Percentiles rank a stretch among this genome's conserved stretches.
phyloP scores from a whole-genome alignment of 1,140 invertebrate genomes.

The Caenorhabditis inopinata region DNA sequence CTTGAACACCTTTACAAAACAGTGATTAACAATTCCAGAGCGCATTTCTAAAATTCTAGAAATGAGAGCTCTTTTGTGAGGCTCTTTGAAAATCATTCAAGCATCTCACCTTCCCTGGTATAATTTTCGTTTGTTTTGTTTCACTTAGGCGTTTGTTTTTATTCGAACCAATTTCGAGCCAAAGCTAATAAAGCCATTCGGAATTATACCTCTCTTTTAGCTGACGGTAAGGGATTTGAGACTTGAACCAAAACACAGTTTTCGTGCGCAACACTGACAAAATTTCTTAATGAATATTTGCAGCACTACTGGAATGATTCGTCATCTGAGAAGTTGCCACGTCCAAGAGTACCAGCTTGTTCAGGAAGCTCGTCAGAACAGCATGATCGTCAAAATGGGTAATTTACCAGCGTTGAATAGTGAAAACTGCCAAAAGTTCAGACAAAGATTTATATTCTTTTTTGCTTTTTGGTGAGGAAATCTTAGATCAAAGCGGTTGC shows the following conservation, averaged over 20 bases:
- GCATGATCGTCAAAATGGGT: constrained; percentile 46
- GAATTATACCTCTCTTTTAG: too few species aligned
- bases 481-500: constrained; percentile 3
- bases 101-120: background rate
- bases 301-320: constrained; percentile 52
- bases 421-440: background rate
- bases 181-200: too few species aligned
- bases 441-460: background rate
- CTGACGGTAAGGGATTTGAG: too few species aligned
- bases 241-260: too few species aligned
- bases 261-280: too few species aligned
- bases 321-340: constrained; percentile 50
- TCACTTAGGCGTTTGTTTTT: background rate
- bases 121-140: background rate
- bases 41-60: background rate
- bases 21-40: constrained; percentile 3
- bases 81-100: background rate
- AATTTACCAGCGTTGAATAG: background rate
- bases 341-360: constrained; percentile 50
- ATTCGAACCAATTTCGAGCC: too few species aligned
- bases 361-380: constrained; percentile 47
- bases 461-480: background rate
- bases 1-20: constrained; percentile 14
- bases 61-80: background rate
- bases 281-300: too few species aligned